Percentiles rank a stretch among this genome's conserved stretches.
phyloP scores from a whole-genome alignment of 1,140 invertebrate species.

The Drosophila burlai region DNA sequence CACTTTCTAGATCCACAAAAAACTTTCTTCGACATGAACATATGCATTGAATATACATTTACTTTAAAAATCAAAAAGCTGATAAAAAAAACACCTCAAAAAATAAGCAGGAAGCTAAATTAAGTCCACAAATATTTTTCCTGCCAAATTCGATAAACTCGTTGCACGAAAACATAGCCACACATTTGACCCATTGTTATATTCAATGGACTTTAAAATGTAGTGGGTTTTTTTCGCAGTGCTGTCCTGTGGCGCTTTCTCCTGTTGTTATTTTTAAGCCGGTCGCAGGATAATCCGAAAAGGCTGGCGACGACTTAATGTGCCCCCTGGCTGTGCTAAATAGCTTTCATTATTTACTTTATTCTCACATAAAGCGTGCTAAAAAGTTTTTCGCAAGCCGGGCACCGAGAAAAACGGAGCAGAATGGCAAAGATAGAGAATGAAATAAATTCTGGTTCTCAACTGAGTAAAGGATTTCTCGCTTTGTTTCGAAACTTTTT shows the following conservation, averaged over 20 bases:
- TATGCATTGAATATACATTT: neutral
- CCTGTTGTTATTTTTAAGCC: slow-evolving; percentile 50
- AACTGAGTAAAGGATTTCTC: slow-evolving; percentile 14
- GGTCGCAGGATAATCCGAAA: slow-evolving; percentile 57
- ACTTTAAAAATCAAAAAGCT: neutral
- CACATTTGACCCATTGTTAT: neutral
- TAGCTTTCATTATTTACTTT: slow-evolving; percentile 81
- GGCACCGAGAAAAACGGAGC: slow-evolving; percentile 8
- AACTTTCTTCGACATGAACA: neutral
- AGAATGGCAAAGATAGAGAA: slow-evolving; percentile 16
- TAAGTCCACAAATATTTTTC: too few species aligned
- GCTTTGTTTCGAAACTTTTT: slow-evolving; percentile 31
- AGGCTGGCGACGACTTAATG: slow-evolving; percentile 66
- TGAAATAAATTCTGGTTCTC: slow-evolving; percentile 42
- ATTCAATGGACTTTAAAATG: neutral
- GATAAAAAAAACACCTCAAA: too few species aligned
- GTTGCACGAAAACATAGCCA: neutral
- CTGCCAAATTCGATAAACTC: neutral
- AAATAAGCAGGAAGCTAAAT: too few species aligned
- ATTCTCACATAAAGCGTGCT: slow-evolving; percentile 61
- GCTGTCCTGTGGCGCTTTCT: slow-evolving; percentile 5
- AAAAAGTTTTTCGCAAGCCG: slow-evolving; percentile 44
- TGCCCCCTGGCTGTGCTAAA: slow-evolving; percentile 73
- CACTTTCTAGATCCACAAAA: too few species aligned
- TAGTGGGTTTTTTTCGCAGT: slow-evolving; percentile 1